phyloP scores from a whole-genome alignment of 2,113 vertebrate species.

The Prionailurus viverrinus region DNA sequence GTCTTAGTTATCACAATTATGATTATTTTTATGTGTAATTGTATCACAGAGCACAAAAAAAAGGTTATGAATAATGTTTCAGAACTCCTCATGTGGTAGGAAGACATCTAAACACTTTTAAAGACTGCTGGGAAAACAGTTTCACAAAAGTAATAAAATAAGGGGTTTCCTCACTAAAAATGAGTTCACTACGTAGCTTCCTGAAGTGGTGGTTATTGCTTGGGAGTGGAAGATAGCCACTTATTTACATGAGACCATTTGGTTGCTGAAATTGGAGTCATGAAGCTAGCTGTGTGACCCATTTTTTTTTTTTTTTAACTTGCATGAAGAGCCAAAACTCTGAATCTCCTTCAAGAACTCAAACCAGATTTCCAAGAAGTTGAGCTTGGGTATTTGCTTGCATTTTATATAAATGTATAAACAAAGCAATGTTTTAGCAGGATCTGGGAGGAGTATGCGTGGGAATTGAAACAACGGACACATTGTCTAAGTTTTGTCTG shows the following conservation, averaged over 20 bases:
- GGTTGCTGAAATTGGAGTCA: neutral
- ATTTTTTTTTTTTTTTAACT: neutral
- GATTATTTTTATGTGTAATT: neutral
- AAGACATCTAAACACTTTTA: neutral
- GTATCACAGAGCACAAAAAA: neutral
- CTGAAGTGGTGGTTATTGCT: neutral
- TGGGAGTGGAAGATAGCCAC: neutral
- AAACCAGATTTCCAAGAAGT: slow-evolving; percentile 27
- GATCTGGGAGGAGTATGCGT: slow-evolving; percentile 9
- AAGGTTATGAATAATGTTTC: neutral
- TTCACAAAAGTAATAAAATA: slow-evolving; percentile 27
- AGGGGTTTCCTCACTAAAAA: neutral
- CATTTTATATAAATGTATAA: slow-evolving; percentile 38
- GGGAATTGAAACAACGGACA: slow-evolving; percentile 60
- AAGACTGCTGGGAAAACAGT: neutral
- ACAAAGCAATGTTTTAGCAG: slow-evolving; percentile 53
- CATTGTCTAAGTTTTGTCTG: slow-evolving; percentile 63
- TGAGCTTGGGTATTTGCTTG: slow-evolving; percentile 39
- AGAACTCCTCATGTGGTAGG: neutral
- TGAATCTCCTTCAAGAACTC: slow-evolving; percentile 45
- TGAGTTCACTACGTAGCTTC: neutral
- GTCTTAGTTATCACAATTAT: neutral
- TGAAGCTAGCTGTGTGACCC: neutral
- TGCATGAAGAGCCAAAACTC: slow-evolving; percentile 25
- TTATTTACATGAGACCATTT: neutral